These are phyloP conservation scores for Lethrus apterus DNA, from an alignment of 1,140 invertebrate genomes.

Conservation along the genomic window DNA sequence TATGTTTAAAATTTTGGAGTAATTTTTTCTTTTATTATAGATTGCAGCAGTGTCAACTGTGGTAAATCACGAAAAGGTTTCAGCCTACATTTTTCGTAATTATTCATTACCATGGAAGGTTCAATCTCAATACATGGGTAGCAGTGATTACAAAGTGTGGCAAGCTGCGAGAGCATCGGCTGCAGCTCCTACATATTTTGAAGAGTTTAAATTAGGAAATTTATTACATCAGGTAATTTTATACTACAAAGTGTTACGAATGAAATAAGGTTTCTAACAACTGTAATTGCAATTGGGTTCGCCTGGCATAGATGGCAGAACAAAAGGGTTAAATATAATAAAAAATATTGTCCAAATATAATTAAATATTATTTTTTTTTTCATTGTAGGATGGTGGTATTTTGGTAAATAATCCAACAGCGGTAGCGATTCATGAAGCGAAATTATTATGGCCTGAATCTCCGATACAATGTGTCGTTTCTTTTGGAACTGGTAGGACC, in stretches of 20 bases:
- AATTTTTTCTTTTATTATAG: slow-evolving; percentile 41
- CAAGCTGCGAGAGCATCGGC: slow-evolving; percentile 85
- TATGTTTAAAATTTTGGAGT: no score
- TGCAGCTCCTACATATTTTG: slow-evolving; percentile 89
- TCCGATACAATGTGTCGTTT: slow-evolving; percentile 76
- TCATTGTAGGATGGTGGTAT: slow-evolving; percentile 69
- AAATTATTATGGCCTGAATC: slow-evolving; percentile 76
- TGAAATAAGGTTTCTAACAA: no score
- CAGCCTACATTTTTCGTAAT: slow-evolving; percentile 85
- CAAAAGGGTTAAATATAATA: no score
- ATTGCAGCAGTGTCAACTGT: slow-evolving; percentile 72
- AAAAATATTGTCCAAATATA: no score
- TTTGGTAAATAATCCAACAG: slow-evolving; percentile 85
- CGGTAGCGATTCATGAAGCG: slow-evolving; percentile 83
- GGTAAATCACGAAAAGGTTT: slow-evolving; percentile 69
- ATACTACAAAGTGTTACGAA: no score
- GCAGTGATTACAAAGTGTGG: slow-evolving; percentile 68
- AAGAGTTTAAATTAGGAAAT: slow-evolving; percentile 71
- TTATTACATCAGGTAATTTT: slow-evolving; percentile 73
- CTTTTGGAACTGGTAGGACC: slow-evolving; percentile 75
- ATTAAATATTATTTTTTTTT: neutral
- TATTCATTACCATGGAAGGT: slow-evolving; percentile 72
- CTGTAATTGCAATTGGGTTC: no score
- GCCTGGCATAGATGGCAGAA: no score
- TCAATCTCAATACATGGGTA: slow-evolving; percentile 74